These are phyloP conservation scores for Lacanobia wlatinum DNA, from an alignment of 2,888 invertebrate species.

Conservation along the genomic window DNA sequence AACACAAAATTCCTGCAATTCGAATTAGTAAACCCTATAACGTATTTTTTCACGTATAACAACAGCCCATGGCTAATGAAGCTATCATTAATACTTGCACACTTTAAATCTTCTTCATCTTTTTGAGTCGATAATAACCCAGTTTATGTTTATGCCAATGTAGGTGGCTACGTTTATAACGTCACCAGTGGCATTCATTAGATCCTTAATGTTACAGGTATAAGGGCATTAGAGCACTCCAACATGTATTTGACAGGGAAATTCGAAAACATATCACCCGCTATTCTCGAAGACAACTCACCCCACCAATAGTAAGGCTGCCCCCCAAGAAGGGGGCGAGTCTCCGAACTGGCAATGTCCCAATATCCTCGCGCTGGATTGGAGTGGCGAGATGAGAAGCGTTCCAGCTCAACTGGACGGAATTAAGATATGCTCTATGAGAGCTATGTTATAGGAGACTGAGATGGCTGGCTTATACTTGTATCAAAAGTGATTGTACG, in stretches of 20 bases:
- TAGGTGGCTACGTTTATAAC: too few relatives aligned
- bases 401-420: conserved; percentile 56
- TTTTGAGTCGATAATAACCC: too few relatives aligned
- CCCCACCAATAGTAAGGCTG: conserved; percentile 35
- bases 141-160: too few relatives aligned
- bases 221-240: too few relatives aligned
- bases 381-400: conserved; percentile 66
- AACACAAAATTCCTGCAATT: too few relatives aligned
- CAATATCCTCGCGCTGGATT: conserved; percentile 67
- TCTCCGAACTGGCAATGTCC: conserved; percentile 65
- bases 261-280: not conserved
- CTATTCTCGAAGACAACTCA: conserved; percentile 18
- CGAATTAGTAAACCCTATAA: not conserved
- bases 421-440: conserved; percentile 63
- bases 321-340: conserved; percentile 38
- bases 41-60: too few relatives aligned
- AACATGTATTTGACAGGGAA: too few relatives aligned
- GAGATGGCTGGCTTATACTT: conserved; percentile 13
- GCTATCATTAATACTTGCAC: too few relatives aligned
- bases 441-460: conserved; percentile 24
- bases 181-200: too few relatives aligned
- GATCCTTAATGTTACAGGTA: too few relatives aligned
- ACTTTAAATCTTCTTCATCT: too few relatives aligned
- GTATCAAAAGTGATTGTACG: not conserved
- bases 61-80: too few relatives aligned